Conservation (phyloP, 2,888 invertebrate species). For the Mesorhabditis belari region DNA sequence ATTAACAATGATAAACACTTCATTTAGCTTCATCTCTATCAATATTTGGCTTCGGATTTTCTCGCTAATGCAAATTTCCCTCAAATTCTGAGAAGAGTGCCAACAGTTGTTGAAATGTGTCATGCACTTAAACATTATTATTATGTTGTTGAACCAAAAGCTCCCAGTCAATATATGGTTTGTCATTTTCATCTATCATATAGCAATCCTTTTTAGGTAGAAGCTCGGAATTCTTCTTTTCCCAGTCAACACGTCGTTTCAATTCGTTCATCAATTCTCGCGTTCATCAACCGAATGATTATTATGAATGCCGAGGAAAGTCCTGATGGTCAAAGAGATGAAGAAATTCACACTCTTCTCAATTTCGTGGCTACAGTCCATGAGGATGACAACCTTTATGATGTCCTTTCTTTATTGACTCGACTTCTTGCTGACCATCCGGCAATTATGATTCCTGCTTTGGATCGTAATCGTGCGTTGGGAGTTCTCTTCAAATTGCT, state of each 20-base stretch:
- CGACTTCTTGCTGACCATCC: constrained; percentile 96
- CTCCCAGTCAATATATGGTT: constrained; percentile 52
- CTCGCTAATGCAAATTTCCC: constrained; percentile 80
- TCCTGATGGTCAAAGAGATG: constrained; percentile 62
- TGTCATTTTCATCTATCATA: constrained; percentile 66
- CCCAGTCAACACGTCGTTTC: constrained; percentile 87
- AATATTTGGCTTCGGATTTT: constrained; percentile 97
- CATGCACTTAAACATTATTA: constrained; percentile 98
- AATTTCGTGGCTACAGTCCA: constrained; percentile 96
- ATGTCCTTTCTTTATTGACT: constrained; percentile 92
- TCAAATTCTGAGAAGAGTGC: constrained; percentile 69
- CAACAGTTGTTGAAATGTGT: constrained; percentile 85
- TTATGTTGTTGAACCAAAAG: constrained; percentile 91
- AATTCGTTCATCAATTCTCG: constrained; percentile 71
- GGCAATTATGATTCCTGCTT: constrained; percentile 74
- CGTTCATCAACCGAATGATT: constrained; percentile 62
- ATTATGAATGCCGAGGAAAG: constrained; percentile 23
- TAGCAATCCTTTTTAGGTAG: constrained; percentile 1
- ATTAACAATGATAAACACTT: not conserved
- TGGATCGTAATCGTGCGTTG: constrained; percentile 76
- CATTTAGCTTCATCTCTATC: constrained; percentile 66
- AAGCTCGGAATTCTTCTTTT: constrained; percentile 16
- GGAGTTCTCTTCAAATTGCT: constrained; percentile 91
- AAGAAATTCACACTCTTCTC: constrained; percentile 93
- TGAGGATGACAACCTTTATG: constrained; percentile 97